phyloP scores from a whole-genome alignment of 2,888 invertebrate genomes.

The Rhogogaster chlorosoma region DNA sequence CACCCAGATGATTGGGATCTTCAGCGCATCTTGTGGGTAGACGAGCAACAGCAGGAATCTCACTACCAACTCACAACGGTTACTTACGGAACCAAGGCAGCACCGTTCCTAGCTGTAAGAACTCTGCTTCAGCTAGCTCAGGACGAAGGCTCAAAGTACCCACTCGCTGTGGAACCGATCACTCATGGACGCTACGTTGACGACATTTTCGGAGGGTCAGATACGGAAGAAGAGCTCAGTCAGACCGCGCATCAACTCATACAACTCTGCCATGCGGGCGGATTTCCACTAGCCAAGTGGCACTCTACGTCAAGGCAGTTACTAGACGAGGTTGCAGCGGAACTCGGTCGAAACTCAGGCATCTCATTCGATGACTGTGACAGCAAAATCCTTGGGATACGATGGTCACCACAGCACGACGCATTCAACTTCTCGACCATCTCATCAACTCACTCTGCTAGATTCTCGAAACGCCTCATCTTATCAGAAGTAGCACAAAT shows the following conservation, averaged over 20 bases:
- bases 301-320: neutral
- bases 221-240: constrained; percentile 35
- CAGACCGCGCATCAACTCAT: constrained; percentile 46
- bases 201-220: constrained; percentile 57
- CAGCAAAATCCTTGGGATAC: constrained; percentile 53
- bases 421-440: constrained; percentile 44
- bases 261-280: constrained; percentile 46
- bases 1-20: constrained; percentile 37
- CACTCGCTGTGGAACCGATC: constrained; percentile 50
- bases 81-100: constrained; percentile 48
- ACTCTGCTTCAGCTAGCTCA: constrained; percentile 38
- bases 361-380: constrained; percentile 51
- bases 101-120: constrained; percentile 52
- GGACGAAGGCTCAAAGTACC: constrained; percentile 49
- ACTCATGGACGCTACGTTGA: constrained; percentile 55
- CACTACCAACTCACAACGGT: constrained; percentile 51
- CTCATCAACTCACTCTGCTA: constrained; percentile 4
- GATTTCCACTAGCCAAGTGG: constrained; percentile 55
- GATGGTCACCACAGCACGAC: constrained; percentile 53
- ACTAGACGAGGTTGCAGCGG: neutral
- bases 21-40: constrained; percentile 51
- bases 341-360: neutral
- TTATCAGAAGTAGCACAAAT: constrained; percentile 53
- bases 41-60: neutral
- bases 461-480: constrained; percentile 12